Conservation (phyloP, 2,113 vertebrate genomes). For the Petroica traversi region DNA sequence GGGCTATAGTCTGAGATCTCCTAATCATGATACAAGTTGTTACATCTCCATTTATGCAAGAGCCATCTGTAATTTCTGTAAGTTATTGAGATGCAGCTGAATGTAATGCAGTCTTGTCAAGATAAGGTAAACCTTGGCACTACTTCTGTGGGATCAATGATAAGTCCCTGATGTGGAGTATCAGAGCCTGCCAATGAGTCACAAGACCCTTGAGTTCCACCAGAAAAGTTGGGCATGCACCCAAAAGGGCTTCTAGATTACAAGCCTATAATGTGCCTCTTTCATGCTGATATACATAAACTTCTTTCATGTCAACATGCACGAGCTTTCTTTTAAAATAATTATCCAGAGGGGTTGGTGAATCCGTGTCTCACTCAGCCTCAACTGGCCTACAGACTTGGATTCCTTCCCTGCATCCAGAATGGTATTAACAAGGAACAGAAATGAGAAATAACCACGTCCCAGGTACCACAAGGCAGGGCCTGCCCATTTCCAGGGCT, state of each 20-base stretch:
- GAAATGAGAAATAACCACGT: neutral
- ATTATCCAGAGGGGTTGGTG: neutral
- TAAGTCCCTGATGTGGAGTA: neutral
- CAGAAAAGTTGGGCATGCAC: neutral
- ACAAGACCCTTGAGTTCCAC: neutral
- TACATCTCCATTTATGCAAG: neutral
- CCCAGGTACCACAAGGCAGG: neutral
- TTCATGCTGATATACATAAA: neutral
- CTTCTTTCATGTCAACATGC: neutral
- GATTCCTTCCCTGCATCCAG: neutral
- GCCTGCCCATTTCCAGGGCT: neutral
- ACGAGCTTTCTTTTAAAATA: neutral
- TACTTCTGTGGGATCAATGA: neutral
- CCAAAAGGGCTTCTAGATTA: slow-evolving; percentile 17
- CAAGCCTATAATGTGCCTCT: neutral
- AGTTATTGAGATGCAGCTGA: neutral
- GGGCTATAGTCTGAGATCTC: neutral
- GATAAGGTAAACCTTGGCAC: slow-evolving; percentile 42
- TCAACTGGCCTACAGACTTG: neutral
- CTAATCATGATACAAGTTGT: neutral
- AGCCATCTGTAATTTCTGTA: neutral
- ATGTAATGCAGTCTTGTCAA: slow-evolving; percentile 4
- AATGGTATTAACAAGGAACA: neutral
- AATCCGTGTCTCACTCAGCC: neutral
- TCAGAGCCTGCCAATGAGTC: slow-evolving; percentile 18